Evolutionary conservation across 2,113 vertebrate genomes (phyloP), one percentile per base, ranked within the genome.

Genomic region (Myiopsitta monachus): DNA sequence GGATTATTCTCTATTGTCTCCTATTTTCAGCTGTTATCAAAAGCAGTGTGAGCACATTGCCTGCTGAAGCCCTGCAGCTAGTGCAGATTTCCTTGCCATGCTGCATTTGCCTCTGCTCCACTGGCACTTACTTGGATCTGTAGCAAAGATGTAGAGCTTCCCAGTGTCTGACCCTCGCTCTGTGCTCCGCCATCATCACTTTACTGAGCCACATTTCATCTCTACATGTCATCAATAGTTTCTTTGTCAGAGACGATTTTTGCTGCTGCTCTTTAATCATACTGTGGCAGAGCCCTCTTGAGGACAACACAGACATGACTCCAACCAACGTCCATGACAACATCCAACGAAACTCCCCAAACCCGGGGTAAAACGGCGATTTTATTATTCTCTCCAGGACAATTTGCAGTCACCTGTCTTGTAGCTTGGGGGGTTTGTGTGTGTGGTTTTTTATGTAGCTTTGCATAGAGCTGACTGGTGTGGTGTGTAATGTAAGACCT

Each of bases 171-270:
- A 13, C 43, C 41, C 62, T 52, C 2, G 0, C n/a, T 31, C 44
- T 39, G 30, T 66, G 73, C 30, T 46, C 18, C 0, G 0, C 62
- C 1, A 4, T 2, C 0, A 0, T 6, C 0, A 3, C 12, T 59
- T 39, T 52, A 11, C 33, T 2, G 72, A 61, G 46, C 18, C 1
- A 0, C 19, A 7, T 83, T 77, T 86, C 7, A 0, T 1, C 11
- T 10, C 51, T 31, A 1, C n/a, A n/a, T 70, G 52, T 22, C 76
- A 54, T 67, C 84, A 11, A 54, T n/a, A 0, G 30, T 17, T 66
- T 83, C 85, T 69, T 83, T 62, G 79, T 67, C 87, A 38, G 10
- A 3, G 74, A 3, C 5, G 33, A 7, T 39, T 90, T 85, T 61
- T 52, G 51, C 63, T 22, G 82, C 86, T 52, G 69, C 68, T 90